These are phyloP conservation scores for Ectemnius lituratus DNA, from an alignment of 2,888 invertebrate genomes.

Conservation along the genomic window DNA sequence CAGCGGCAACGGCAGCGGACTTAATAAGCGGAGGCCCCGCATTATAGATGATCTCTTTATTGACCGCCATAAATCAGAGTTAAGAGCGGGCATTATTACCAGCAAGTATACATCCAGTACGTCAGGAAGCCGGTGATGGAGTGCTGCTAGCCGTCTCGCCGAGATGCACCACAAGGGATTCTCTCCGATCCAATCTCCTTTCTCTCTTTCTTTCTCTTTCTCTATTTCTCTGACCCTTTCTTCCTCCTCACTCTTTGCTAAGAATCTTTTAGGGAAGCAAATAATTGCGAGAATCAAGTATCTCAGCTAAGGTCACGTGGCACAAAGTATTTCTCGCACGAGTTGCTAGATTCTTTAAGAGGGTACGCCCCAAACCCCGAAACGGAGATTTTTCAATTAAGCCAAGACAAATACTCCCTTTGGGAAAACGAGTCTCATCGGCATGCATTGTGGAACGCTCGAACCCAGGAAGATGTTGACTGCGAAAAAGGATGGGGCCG, in stretches of 20 bases:
- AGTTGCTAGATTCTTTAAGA: slow-evolving; percentile 8
- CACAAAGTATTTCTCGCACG: neutral
- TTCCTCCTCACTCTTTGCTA: neutral
- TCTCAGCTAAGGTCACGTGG: neutral
- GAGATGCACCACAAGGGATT: slow-evolving; percentile 28
- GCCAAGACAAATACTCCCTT: slow-evolving; percentile 39
- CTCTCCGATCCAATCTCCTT: neutral
- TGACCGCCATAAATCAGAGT: slow-evolving; percentile 57
- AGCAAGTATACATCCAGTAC: slow-evolving; percentile 42
- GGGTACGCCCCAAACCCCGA: neutral
- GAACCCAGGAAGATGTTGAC: neutral
- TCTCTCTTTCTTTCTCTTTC: neutral
- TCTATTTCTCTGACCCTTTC: neutral
- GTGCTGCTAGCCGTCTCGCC: slow-evolving; percentile 18
- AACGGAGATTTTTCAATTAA: slow-evolving; percentile 43
- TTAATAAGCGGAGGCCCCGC: slow-evolving; percentile 50
- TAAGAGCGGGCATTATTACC: slow-evolving; percentile 51
- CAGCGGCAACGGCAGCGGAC: slow-evolving; percentile 38
- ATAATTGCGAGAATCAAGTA: too few relatives aligned
- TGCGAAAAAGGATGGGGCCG: slow-evolving; percentile 16
- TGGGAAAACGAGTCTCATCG: slow-evolving; percentile 16
- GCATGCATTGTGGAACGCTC: slow-evolving; percentile 46
- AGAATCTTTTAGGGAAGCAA: neutral
- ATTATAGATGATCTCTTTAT: slow-evolving; percentile 58
- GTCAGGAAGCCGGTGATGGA: slow-evolving; percentile 42